Conservation (phyloP, 2,113 vertebrate species). For the Recurvirostra avosetta region DNA sequence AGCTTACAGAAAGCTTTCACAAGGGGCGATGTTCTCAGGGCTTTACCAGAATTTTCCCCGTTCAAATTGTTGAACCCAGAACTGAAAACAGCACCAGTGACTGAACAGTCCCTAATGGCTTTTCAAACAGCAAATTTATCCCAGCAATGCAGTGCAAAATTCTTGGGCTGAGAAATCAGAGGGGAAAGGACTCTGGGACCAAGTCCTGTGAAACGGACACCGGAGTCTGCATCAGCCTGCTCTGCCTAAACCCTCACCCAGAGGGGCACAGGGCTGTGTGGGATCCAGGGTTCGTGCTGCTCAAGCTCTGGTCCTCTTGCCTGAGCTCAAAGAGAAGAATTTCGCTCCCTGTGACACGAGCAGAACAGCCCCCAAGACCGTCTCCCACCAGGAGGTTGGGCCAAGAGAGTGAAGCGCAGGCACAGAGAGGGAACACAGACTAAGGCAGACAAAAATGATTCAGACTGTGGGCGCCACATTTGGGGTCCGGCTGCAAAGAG, state of each 20-base stretch:
- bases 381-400: neutral
- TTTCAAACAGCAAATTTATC: neutral
- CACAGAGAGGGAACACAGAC: neutral
- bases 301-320: neutral
- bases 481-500: neutral
- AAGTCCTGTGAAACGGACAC: neutral
- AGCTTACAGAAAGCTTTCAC: neutral
- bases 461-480: too few species aligned
- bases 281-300: neutral
- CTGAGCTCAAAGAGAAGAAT: neutral
- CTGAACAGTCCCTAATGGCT: neutral
- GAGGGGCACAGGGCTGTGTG: neutral
- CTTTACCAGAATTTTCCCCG: neutral
- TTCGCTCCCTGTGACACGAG: neutral
- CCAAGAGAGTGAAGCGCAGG: neutral
- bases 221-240: too few species aligned
- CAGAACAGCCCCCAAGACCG: neutral
- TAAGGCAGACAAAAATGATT: neutral
- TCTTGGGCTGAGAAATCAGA: neutral
- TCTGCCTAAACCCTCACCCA: neutral
- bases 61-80: neutral
- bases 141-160: neutral
- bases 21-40: fast-evolving
- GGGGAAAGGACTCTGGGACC: neutral
- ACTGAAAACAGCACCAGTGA: too few species aligned